phyloP scores from a whole-genome alignment of 2,113 vertebrate species.

The Pipa parva region DNA sequence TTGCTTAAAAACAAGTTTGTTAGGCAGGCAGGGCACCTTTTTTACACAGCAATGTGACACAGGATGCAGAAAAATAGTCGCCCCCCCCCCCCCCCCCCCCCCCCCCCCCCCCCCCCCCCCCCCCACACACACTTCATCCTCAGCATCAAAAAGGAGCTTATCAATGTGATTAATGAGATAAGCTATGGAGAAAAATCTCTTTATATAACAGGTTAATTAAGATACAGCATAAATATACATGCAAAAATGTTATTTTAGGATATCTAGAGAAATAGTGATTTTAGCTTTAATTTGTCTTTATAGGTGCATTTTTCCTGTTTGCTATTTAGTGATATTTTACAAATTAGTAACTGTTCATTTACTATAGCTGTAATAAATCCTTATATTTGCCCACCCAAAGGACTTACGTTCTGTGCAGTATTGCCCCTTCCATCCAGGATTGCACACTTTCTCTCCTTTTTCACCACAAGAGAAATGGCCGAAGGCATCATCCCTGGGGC shows the following conservation, averaged over 20 bases:
- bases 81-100: too few relatives aligned
- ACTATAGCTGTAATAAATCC: too few relatives aligned
- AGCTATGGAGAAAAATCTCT: background rate
- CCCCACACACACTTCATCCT: too few relatives aligned
- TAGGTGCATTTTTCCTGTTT: too few relatives aligned
- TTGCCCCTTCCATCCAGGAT: constrained; percentile 92
- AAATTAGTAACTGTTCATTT: too few relatives aligned
- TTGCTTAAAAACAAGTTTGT: constrained; percentile 61
- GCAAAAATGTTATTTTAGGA: too few relatives aligned
- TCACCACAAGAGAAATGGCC: constrained; percentile 96
- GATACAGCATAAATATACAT: too few relatives aligned
- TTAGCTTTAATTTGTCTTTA: too few relatives aligned
- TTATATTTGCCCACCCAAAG: too few relatives aligned
- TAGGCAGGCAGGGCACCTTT: constrained; percentile 54
- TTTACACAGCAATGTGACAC: constrained; percentile 40
- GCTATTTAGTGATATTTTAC: too few relatives aligned
- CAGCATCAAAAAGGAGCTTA: constrained; percentile 15
- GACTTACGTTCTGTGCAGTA: constrained; percentile 96
- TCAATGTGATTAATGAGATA: constrained; percentile 20
- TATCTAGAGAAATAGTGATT: too few relatives aligned
- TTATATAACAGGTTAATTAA: background rate
- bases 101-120: constrained; percentile 7
- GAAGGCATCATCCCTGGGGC: constrained; percentile 88
- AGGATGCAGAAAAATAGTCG: constrained; percentile 27
- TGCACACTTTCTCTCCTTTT: constrained; percentile 91